Percentiles rank a stretch among this genome's conserved stretches.
Conservation (phyloP, 2,113 vertebrate species). For the Labeo catla region DNA sequence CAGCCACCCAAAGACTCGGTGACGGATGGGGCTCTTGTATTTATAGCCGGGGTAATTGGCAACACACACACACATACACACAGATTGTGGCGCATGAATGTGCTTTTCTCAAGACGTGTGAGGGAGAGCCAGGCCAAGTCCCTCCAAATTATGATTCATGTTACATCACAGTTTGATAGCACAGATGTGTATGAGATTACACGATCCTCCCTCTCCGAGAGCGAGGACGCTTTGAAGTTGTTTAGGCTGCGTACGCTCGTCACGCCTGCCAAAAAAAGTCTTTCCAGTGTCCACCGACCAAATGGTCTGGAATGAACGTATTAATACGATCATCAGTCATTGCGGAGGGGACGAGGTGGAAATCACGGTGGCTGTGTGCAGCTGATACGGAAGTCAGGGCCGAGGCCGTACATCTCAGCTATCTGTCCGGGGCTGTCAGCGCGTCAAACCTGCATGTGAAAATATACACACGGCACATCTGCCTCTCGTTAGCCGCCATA, state of each 20-base stretch:
- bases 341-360: conserved; percentile 44
- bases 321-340: conserved; percentile 35
- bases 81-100: conserved; percentile 41
- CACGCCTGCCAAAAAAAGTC: conserved; percentile 32
- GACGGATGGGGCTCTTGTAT: conserved; percentile 96
- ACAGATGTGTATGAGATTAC: conserved; percentile 38
- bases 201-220: conserved; percentile 31
- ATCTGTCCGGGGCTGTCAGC: conserved; percentile 75
- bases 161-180: conserved; percentile 49
- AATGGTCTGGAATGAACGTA: conserved; percentile 37
- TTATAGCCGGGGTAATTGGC: conserved; percentile 99
- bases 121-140: conserved; percentile 25
- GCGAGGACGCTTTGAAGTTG: conserved; percentile 44
- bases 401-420: conserved; percentile 68
- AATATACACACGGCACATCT: conserved; percentile 83
- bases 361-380: conserved; percentile 72
- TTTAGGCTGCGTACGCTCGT: conserved; percentile 18
- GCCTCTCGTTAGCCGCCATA: conserved; percentile 84
- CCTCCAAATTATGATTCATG: conserved; percentile 52
- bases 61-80: conserved; percentile 83
- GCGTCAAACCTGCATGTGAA: conserved; percentile 78
- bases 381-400: conserved; percentile 66
- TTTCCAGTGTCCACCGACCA: neutral
- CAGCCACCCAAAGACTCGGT: conserved; percentile 97
- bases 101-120: conserved; percentile 41